Percentiles rank a stretch among this genome's conserved stretches.
Conservation (phyloP, 2,888 invertebrate species). For the Ichneumon xanthorius region DNA sequence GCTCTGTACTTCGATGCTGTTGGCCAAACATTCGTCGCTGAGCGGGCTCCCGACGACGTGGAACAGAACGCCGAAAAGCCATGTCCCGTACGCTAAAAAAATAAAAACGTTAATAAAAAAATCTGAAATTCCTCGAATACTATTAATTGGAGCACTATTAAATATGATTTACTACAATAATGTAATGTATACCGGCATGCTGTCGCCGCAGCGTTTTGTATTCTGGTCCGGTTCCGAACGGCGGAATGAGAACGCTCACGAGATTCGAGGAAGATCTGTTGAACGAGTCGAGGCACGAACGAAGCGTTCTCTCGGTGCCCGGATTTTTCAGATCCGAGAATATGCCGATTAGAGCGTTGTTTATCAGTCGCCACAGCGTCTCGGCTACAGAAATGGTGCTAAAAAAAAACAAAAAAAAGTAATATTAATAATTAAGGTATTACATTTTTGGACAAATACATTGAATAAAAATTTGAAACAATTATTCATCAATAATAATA, state of each 20-base stretch:
- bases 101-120: not conserved
- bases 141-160: not conserved
- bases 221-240: slow-evolving; percentile 69
- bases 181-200: slow-evolving; percentile 74
- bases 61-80: slow-evolving; percentile 89
- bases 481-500: too few relatives aligned
- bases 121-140: slow-evolving; percentile 18
- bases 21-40: slow-evolving; percentile 73
- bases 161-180: not conserved
- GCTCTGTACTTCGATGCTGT: slow-evolving; percentile 80
- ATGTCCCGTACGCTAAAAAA: slow-evolving; percentile 87
- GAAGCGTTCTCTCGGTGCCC: slow-evolving; percentile 87
- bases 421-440: not conserved
- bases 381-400: slow-evolving; percentile 76
- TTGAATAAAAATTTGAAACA: too few relatives aligned
- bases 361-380: slow-evolving; percentile 88
- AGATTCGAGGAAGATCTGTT: slow-evolving; percentile 77
- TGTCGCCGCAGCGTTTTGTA: slow-evolving; percentile 72
- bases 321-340: slow-evolving; percentile 87
- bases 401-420: not conserved
- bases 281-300: slow-evolving; percentile 87
- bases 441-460: too few relatives aligned
- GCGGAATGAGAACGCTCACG: slow-evolving; percentile 78
- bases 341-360: slow-evolving; percentile 87
- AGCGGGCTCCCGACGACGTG: slow-evolving; percentile 87